A percentile compares a stretch with the other conserved stretches of the same genome.
These are phyloP conservation scores for Spheniscus mendiculus DNA, from an alignment of 2,113 vertebrate genomes.

Conservation along the genomic window DNA sequence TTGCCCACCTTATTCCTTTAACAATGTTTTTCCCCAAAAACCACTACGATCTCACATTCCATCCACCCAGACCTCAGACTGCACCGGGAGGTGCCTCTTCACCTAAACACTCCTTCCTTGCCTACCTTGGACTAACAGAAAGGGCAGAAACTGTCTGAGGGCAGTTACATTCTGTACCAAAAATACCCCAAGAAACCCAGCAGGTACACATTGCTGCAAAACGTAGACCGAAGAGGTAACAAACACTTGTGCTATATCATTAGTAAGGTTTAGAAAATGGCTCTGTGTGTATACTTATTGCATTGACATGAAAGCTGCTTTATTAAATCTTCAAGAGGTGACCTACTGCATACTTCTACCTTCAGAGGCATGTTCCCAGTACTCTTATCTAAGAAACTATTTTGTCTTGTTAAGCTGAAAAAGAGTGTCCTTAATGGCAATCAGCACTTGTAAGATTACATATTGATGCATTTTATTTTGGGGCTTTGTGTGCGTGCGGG, in stretches of 20 bases:
- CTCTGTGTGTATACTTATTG: slow-evolving; percentile 88
- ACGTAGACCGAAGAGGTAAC: slow-evolving; percentile 64
- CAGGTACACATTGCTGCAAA: slow-evolving; percentile 82
- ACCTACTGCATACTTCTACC: slow-evolving; percentile 77
- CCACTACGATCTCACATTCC: slow-evolving; percentile 91
- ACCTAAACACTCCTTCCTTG: slow-evolving; percentile 98
- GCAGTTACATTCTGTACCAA: slow-evolving; percentile 75
- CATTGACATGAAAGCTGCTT: slow-evolving; percentile 98
- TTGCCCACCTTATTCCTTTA: slow-evolving; percentile 95
- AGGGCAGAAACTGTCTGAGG: slow-evolving; percentile 93
- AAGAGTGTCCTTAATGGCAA: slow-evolving; percentile 78
- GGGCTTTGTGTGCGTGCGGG: slow-evolving; percentile 41
- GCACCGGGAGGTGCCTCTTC: slow-evolving; percentile 79
- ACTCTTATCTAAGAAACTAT: slow-evolving; percentile 69
- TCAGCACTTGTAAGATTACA: slow-evolving; percentile 73
- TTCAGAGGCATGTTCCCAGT: slow-evolving; percentile 75
- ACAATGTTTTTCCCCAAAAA: slow-evolving; percentile 92
- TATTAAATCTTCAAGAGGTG: slow-evolving; percentile 79
- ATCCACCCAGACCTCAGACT: slow-evolving; percentile 84
- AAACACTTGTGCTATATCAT: slow-evolving; percentile 76
- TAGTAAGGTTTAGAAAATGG: slow-evolving; percentile 80
- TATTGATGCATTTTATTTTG: slow-evolving; percentile 61
- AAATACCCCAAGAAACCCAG: slow-evolving; percentile 69
- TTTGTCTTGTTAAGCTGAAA: slow-evolving; percentile 73
- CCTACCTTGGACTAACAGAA: slow-evolving; percentile 95